Evolutionary conservation across 2,888 invertebrate species (phyloP), one percentile per base, ranked within the genome.

Genomic region (Ditylenchus weischeri): DNA sequence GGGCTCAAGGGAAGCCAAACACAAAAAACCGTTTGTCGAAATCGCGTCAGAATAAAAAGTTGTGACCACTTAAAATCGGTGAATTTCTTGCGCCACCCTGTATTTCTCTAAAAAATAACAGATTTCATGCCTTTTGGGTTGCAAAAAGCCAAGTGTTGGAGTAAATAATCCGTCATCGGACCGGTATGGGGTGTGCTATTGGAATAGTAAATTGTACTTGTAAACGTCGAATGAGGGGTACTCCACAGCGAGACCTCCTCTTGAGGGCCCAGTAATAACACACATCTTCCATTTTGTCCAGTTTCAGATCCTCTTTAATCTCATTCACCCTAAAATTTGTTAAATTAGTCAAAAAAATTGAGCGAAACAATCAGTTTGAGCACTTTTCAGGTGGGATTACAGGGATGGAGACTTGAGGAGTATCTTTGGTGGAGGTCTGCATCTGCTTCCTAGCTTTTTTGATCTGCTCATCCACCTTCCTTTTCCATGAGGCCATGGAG

Each of bases 231-330:
- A 98, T 84, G 69, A 98, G 86, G 0, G 98, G 96, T 11, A 95
- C 95, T 0, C 98, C 98, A 82, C 95, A 94, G 62, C 96, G 86
- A 72, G 90, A 90, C 83, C 93, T 92, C 0, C 98, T 86, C 84
- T 98, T 98, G 57, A 96, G 86, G 5, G 93, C 95, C 98, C 98
- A 98, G 83, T 95, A 98, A 0, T 93, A 91, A 65, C 95, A 89
- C 18, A 98, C 86, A 4, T 92, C 87, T 82, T 91, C 90, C 78
- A 95, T 89, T 78, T 70, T 38, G 15, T 68, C 69, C 23, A 73
- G 62, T 15, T 68, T 61, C 0, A 66, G 68, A 19, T 62, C 63
- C 7, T 63, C 51, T 18, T 38, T 59, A 18, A 79, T 76, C 49
- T 64, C 54, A 11, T 69, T 66, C 19, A 78, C 62, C 36, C 69